Base-by-base conservation (phyloP, 2,113 vertebrate species). In the Mugil cephalus region DNA sequence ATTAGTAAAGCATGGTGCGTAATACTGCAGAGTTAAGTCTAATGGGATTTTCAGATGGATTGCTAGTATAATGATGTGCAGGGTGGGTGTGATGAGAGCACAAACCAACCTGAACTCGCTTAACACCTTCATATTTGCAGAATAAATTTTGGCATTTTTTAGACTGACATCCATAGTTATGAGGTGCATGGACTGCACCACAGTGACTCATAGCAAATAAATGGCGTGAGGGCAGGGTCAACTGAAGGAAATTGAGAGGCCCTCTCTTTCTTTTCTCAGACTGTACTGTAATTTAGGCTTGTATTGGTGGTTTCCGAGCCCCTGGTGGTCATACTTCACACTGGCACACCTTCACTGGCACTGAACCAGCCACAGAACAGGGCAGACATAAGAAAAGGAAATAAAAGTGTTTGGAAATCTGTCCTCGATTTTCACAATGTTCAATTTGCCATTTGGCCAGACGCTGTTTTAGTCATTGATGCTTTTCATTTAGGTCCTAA, bases 401-500 rank as follows among this genome's bases (percentile, higher is more conserved):
- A 40, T 10, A 12, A 30, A 39, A 48, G 18, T 4, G 13, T 67
- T 60, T 62, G 50, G 9, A 52, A 69, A 59, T 36, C 17, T 46
- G 30, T 47, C 34, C 9, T 21, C 17, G 15, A 60, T n/a, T n/a
- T n/a, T 17, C 43, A 43, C 8, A 5, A 61, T 54, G 64, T 79
- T 84, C 30, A 34, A 10, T 54, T 64, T 38, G 67, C n/a, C 70
- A 61, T 87, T 65, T 76, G 53, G 61, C 15, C 64, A 61, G 30
- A 51, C 0, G 1, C 75, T 76, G 45, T 74, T 88, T 80, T 64
- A 83, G 67, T 69, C 69, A 74, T 78, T 81, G 77, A 88, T 89
- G 77, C 81, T 84, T 87, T 88, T 86, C 79, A 89, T 84, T 92
- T 87, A 89, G 61, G 77, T 75, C 63, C 79, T 88, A 83, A 92